Evolutionary conservation across 2,113 vertebrate species (phyloP).

Genomic region (Tyrannus savana): DNA sequence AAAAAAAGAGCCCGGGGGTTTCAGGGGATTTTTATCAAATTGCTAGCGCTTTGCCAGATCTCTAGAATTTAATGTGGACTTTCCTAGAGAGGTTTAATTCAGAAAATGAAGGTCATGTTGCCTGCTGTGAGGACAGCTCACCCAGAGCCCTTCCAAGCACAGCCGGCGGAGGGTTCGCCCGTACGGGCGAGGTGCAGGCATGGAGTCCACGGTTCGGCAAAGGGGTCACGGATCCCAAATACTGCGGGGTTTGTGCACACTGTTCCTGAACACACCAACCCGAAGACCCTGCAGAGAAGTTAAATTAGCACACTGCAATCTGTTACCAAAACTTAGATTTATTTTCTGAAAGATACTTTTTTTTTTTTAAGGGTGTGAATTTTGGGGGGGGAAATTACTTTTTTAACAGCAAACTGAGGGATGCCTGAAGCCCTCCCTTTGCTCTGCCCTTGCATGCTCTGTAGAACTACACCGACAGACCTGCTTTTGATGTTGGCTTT

Average conservation of each 20-base stretch:
- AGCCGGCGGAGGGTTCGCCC: fast-evolving
- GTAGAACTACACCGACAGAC: not conserved
- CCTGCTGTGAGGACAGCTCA: not conserved
- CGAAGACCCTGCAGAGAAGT: not conserved
- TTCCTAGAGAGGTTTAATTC: not conserved
- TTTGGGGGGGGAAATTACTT: not conserved
- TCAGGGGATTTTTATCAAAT: not conserved
- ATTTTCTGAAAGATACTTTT: not conserved
- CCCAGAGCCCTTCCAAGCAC: not conserved
- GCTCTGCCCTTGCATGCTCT: not conserved
- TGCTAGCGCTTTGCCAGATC: not conserved
- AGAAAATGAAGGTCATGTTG: not conserved
- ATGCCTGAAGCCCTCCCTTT: not conserved
- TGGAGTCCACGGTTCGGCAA: not conserved
- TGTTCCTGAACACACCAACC: not conserved
- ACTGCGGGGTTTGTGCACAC: not conserved
- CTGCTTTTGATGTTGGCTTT: not conserved
- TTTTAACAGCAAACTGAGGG: not conserved
- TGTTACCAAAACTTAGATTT: not conserved
- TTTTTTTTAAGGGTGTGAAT: not conserved
- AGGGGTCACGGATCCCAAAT: constrained; percentile 26
- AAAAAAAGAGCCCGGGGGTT: not conserved
- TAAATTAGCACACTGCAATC: not conserved
- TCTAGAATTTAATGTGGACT: not conserved
- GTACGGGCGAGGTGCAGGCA: fast-evolving